These are phyloP conservation scores for Andrena bucephala DNA, from an alignment of 2,888 invertebrate genomes.

Conservation along the genomic window DNA sequence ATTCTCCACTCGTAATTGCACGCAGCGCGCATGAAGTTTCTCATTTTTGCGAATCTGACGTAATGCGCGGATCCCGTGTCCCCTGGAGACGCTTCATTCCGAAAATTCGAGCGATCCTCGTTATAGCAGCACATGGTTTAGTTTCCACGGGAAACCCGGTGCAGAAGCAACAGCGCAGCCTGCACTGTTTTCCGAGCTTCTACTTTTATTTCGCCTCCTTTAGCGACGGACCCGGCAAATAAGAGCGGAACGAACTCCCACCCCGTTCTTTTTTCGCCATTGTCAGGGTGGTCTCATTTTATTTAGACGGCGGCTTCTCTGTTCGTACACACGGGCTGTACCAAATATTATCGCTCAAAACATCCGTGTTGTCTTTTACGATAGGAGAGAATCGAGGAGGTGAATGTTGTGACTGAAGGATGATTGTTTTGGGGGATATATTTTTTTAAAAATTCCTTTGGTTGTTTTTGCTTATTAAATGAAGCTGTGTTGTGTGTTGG, in stretches of 20 bases:
- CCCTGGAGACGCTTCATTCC: background rate
- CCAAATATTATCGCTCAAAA: background rate
- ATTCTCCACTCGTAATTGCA: background rate
- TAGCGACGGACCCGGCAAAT: background rate
- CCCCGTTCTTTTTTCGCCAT: background rate
- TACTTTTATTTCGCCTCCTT: slow-evolving; percentile 1
- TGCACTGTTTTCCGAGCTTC: background rate
- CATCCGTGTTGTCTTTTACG: background rate
- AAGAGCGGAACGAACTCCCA: slow-evolving; percentile 13
- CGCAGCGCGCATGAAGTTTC: background rate
- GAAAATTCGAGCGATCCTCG: slow-evolving; percentile 5
- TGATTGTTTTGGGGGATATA: no score
- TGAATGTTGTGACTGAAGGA: no score
- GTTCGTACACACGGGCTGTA: background rate
- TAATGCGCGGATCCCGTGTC: background rate
- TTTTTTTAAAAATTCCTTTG: no score
- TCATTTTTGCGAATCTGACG: background rate
- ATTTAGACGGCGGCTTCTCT: background rate
- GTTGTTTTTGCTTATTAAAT: no score
- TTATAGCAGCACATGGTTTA: background rate
- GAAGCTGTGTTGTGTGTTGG: no score
- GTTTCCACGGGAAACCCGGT: background rate
- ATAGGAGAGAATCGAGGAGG: background rate
- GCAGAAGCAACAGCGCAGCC: background rate
- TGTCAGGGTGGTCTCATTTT: background rate